Conservation (phyloP, 2,797 vertebrate species). For the Artibeus jamaicensis region DNA sequence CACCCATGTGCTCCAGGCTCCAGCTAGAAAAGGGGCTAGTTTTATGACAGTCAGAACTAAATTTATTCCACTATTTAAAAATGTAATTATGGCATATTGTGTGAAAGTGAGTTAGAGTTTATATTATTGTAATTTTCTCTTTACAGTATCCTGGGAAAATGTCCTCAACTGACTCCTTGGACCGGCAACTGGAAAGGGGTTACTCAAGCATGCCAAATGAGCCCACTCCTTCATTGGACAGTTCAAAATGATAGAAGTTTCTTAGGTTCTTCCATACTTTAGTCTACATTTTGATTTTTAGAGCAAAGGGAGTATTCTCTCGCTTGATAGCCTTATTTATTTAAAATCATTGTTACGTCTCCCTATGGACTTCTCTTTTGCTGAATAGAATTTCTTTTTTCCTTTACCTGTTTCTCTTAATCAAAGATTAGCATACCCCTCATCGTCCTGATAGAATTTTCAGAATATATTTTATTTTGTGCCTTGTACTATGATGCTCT, state of each 20-base stretch:
- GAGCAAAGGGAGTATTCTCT: background rate
- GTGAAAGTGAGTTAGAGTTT: background rate
- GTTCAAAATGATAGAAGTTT: background rate
- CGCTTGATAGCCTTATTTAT: background rate
- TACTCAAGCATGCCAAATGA: background rate
- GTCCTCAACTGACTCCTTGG: background rate
- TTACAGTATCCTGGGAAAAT: background rate
- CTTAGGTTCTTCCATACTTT: background rate
- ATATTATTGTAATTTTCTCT: constrained; percentile 10
- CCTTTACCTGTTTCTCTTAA: background rate
- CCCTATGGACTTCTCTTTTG: background rate
- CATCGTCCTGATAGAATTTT: background rate
- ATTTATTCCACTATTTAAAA: constrained; percentile 20
- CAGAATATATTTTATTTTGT: background rate
- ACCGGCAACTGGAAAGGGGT: background rate
- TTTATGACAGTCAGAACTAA: background rate
- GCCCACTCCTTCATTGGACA: background rate
- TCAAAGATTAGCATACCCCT: background rate
- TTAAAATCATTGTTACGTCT: background rate
- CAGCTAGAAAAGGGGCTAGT: background rate
- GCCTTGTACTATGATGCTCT: background rate
- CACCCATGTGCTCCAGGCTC: background rate
- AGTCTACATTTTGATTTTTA: background rate
- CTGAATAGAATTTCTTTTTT: background rate
- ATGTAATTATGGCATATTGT: background rate